These are phyloP conservation scores for Babyrousa celebensis DNA, from an alignment of 2,797 vertebrate genomes.

Conservation along the genomic window DNA sequence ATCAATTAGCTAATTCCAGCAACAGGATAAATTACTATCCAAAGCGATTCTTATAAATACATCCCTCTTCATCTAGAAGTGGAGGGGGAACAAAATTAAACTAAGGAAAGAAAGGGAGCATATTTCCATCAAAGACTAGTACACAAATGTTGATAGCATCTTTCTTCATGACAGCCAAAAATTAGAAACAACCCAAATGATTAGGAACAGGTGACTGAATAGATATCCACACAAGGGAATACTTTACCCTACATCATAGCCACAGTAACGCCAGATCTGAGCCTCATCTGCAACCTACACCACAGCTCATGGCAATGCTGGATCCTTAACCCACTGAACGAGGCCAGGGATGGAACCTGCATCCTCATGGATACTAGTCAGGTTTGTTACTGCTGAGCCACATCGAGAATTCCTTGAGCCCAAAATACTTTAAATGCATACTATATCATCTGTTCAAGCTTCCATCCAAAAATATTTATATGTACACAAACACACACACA, in stretches of 20 bases:
- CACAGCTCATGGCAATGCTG: too few relatives aligned
- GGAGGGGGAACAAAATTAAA: background rate
- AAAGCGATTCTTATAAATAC: background rate
- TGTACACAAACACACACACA: background rate
- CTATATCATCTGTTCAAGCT: background rate
- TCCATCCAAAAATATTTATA: background rate
- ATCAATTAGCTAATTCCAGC: slow-evolving; percentile 44
- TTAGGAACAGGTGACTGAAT: too few relatives aligned
- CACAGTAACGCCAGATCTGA: too few relatives aligned
- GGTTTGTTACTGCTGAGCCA: background rate
- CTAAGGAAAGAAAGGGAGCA: background rate
- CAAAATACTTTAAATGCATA: background rate
- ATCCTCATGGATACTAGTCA: too few relatives aligned
- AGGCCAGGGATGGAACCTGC: too few relatives aligned
- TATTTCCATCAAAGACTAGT: background rate
- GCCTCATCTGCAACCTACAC: too few relatives aligned
- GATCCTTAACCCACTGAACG: too few relatives aligned
- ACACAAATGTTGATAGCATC: background rate
- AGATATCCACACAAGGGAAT: too few relatives aligned
- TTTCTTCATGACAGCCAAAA: background rate
- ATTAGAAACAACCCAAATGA: too few relatives aligned
- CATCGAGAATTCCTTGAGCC: too few relatives aligned
- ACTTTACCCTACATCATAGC: too few relatives aligned
- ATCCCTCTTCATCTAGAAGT: background rate
- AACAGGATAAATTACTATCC: background rate